A percentile compares a stretch with the other conserved stretches of the same genome.
These are phyloP conservation scores for Mactra quadrangularis DNA, from an alignment of 1,140 invertebrate species.

Conservation along the genomic window DNA sequence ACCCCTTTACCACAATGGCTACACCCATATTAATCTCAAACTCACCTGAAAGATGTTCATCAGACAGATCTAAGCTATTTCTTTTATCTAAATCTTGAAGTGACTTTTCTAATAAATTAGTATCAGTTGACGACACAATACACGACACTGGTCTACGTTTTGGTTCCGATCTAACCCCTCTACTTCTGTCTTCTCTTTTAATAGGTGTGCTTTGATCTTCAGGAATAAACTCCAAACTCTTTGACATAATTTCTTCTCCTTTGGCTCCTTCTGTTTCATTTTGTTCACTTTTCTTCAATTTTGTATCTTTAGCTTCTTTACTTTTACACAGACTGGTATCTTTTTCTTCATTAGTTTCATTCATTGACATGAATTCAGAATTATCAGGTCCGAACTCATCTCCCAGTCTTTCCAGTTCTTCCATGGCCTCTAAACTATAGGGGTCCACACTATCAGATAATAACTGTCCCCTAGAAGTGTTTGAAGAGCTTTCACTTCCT, in stretches of 20 bases:
- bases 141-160: slow-evolving; percentile 73
- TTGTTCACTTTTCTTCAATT: slow-evolving; percentile 7
- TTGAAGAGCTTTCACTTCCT: slow-evolving; percentile 57
- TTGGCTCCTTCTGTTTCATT: background rate
- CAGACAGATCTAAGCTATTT: slow-evolving; percentile 70
- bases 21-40: no score
- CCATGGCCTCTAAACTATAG: slow-evolving; percentile 81
- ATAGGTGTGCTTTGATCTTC: slow-evolving; percentile 56
- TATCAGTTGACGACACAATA: slow-evolving; percentile 67
- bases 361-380: slow-evolving; percentile 57
- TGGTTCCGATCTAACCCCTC: slow-evolving; percentile 43
- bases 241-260: slow-evolving; percentile 23
- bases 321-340: slow-evolving; percentile 36
- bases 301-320: background rate
- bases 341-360: slow-evolving; percentile 60
- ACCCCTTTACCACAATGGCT: no score
- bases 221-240: slow-evolving; percentile 25
- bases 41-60: slow-evolving; percentile 72
- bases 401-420: slow-evolving; percentile 79
- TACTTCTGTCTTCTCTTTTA: slow-evolving; percentile 18
- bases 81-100: slow-evolving; percentile 69
- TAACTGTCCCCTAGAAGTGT: slow-evolving; percentile 8
- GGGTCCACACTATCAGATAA: slow-evolving; percentile 71
- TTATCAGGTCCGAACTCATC: slow-evolving; percentile 68
- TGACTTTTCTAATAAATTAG: slow-evolving; percentile 34